phyloP scores from a whole-genome alignment of 2,888 invertebrate genomes.

The Amiota communis region DNA sequence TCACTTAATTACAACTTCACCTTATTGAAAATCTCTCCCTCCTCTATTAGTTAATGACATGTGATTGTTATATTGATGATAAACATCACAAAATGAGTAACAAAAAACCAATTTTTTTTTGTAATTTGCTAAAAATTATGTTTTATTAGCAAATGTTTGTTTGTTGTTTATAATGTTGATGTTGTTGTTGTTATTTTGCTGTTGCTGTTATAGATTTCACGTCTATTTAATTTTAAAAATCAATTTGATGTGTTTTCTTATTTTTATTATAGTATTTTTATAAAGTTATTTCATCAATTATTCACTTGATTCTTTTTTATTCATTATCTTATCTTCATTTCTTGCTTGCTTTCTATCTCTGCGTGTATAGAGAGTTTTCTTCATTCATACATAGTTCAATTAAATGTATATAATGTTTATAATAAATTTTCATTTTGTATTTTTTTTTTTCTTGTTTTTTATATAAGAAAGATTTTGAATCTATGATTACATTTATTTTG shows the following conservation, averaged over 20 bases:
- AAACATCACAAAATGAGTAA: background rate
- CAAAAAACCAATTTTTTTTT: background rate
- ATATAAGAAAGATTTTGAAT: constrained; percentile 5
- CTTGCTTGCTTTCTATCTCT: background rate
- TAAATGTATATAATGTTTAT: constrained; percentile 36
- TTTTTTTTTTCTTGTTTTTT: too few species aligned
- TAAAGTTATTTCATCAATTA: background rate
- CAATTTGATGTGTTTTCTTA: constrained; percentile 8
- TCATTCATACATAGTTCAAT: constrained; percentile 51
- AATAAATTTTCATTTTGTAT: constrained; percentile 37
- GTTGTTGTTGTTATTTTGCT: too few species aligned
- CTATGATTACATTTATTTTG: too few species aligned
- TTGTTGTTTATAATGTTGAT: constrained; percentile 9
- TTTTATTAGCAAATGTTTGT: constrained; percentile 27
- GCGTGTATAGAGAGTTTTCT: too few species aligned
- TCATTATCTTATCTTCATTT: background rate
- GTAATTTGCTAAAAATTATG: constrained; percentile 21
- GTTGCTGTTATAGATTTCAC: background rate
- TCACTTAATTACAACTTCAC: too few species aligned
- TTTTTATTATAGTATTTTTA: background rate
- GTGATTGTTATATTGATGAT: too few species aligned
- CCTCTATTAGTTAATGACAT: too few species aligned
- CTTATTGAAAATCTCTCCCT: too few species aligned
- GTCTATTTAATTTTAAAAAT: constrained; percentile 27
- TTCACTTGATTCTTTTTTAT: too few species aligned